phyloP scores from a whole-genome alignment of 1,140 invertebrate species.

The Zaprionus tsacasi region DNA sequence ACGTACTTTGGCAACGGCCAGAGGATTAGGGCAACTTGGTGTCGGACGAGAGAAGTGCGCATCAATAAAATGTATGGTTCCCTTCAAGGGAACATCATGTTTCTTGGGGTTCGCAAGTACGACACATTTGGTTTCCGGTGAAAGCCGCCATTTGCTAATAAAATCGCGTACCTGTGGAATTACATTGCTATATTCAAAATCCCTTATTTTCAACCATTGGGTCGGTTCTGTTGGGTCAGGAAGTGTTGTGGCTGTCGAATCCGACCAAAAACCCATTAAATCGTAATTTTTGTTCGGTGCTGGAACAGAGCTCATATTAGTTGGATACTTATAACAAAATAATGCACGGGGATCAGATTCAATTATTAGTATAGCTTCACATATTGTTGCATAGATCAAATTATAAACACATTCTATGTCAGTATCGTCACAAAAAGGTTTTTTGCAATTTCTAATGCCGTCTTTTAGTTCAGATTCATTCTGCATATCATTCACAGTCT shows the following conservation, averaged over 20 bases:
- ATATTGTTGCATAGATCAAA: constrained; percentile 52
- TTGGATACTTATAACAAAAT: constrained; percentile 59
- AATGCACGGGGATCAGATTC: constrained; percentile 59
- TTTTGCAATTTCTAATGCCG: constrained; percentile 31
- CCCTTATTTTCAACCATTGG: constrained; percentile 38
- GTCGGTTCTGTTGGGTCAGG: constrained; percentile 27
- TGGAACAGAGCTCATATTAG: neutral
- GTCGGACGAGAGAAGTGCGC: constrained; percentile 74
- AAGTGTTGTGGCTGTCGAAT: neutral
- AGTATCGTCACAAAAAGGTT: constrained; percentile 55
- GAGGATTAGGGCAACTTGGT: constrained; percentile 64
- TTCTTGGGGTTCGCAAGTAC: constrained; percentile 50
- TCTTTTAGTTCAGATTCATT: neutral
- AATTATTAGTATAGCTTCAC: constrained; percentile 53
- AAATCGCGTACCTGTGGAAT: constrained; percentile 57
- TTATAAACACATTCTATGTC: constrained; percentile 56
- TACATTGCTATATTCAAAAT: constrained; percentile 60
- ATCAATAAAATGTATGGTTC: constrained; percentile 65
- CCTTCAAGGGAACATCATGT: constrained; percentile 55
- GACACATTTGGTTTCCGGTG: constrained; percentile 67
- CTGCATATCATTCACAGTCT: neutral
- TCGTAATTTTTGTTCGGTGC: neutral
- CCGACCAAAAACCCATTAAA: neutral
- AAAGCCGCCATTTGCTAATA: constrained; percentile 57
- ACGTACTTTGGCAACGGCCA: constrained; percentile 72